Evolutionary conservation across 1,140 invertebrate genomes (phyloP).

Genomic region (Micrasema longulum): DNA sequence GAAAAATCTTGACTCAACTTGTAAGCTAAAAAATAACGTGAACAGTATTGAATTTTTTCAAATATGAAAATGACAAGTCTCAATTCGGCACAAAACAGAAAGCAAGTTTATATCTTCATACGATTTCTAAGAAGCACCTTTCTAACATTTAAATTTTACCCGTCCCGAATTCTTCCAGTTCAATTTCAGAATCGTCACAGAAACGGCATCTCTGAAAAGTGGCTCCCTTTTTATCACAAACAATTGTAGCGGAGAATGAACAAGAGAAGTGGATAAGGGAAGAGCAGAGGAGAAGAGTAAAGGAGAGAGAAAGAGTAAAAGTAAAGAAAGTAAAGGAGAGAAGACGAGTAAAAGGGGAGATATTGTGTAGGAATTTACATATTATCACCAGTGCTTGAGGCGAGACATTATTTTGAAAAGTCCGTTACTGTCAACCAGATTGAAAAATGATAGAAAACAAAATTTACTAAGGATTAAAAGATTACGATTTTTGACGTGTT

Average conservation of each 20-base stretch:
- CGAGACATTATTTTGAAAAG: constrained; percentile 30
- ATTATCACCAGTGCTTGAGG: constrained; percentile 40
- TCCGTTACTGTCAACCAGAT: constrained; percentile 22
- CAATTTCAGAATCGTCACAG: constrained; percentile 34
- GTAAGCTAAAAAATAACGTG: too few relatives aligned
- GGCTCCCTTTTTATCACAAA: constrained; percentile 33
- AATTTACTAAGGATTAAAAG: constrained; percentile 10
- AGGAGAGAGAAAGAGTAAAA: background rate
- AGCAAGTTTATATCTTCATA: too few relatives aligned
- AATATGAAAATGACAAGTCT: too few relatives aligned
- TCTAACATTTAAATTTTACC: background rate
- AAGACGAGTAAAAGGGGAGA: constrained; percentile 23
- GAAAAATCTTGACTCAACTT: too few relatives aligned
- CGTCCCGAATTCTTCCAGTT: constrained; percentile 15
- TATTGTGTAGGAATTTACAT: constrained; percentile 42
- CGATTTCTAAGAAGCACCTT: too few relatives aligned
- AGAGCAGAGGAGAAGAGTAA: background rate
- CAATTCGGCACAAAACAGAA: too few relatives aligned
- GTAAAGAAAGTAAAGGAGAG: background rate
- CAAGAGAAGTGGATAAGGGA: too few relatives aligned
- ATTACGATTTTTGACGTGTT: too few relatives aligned
- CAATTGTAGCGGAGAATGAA: constrained; percentile 9
- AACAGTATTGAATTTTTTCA: too few relatives aligned
- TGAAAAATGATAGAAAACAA: constrained; percentile 38
- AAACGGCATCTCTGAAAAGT: constrained; percentile 27